These are phyloP conservation scores for Porites lutea DNA, from an alignment of 64 coral and sea anemone genomes.

Conservation along the genomic window DNA sequence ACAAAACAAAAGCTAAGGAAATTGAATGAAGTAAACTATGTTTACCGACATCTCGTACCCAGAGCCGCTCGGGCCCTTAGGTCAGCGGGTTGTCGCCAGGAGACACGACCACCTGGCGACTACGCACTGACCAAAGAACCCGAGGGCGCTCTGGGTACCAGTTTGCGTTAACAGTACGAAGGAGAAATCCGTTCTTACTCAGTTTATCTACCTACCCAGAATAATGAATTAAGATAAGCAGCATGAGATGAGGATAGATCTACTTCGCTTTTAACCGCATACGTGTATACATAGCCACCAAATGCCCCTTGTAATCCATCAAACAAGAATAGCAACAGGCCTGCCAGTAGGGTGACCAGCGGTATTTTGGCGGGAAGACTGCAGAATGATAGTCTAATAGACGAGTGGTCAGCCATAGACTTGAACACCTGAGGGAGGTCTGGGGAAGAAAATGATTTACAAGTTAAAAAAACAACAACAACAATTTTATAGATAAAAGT, in stretches of 20 bases:
- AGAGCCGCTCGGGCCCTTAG: too few species aligned
- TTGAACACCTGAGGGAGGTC: conserved; percentile 97
- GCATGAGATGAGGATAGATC: conserved; percentile 62
- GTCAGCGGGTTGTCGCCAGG: too few species aligned
- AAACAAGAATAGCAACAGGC: conserved; percentile 82
- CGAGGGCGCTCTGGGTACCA: neutral
- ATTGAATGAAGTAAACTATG: too few species aligned
- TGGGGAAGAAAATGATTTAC: neutral
- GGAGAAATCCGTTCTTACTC: too few species aligned
- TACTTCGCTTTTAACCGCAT: conserved; percentile 81
- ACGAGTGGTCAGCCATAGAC: conserved; percentile 54
- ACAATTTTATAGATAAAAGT: too few species aligned
- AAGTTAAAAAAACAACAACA: too few species aligned
- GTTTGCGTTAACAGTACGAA: too few species aligned
- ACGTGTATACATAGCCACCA: conserved; percentile 79
- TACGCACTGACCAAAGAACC: too few species aligned
- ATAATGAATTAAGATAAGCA: conserved; percentile 77
- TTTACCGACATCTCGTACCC: too few species aligned
- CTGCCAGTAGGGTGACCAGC: conserved; percentile 79
- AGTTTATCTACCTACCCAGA: conserved; percentile 64
- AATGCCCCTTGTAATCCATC: conserved; percentile 91
- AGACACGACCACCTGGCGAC: too few species aligned
- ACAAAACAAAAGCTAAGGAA: too few species aligned
- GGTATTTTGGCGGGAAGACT: conserved; percentile 86
- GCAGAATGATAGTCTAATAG: conserved; percentile 64